Base-by-base conservation (phyloP, 2,113 vertebrate genomes). In the Toxotes chatareus region DNA sequence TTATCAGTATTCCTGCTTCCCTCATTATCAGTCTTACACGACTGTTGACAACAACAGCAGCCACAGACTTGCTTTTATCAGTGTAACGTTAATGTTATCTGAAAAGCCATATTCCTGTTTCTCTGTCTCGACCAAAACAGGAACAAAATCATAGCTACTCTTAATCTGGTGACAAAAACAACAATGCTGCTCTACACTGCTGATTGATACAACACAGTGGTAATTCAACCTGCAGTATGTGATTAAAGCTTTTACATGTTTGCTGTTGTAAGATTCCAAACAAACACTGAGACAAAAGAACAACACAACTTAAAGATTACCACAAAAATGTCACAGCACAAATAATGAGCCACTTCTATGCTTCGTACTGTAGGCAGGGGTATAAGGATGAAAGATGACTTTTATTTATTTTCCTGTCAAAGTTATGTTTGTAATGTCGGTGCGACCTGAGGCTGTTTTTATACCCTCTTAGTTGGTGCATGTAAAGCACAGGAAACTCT, bases 1-100 rank as follows among this genome's bases (percentile, higher is more conserved):
- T 80, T 79, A 83, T 91, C 87, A 83, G 86, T 61, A 44, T 65
- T 85, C 77, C 67, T 56, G 53, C 23, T 79, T 55, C 69, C 60
- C 68, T 70, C 57, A 44, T 64, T 75, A 80, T 84, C 73, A 46
- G 66, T 17, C 68, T 62, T 46, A 42, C 76, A 7, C 47, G 65
- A 78, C 51, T 64, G 53, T 64, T 67, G 62, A 80, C n/a, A 78
- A 66, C 60, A 85, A 76, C 63, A 75, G 31, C 40, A 31, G 49
- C 57, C 53, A 32, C 64, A 62, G 10, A 14, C 61, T 23, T 67
- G 66, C 9, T 74, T 76, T 76, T 73, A 84, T 89, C 69, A 56
- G 61, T 55, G 10, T 40, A 67, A 62, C 21, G 0, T 47, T 61
- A 27, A 19, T 23, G 72, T 72, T 80, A 85, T 88, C 82, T 66